Evolutionary conservation across 2,888 invertebrate genomes (phyloP).

Genomic region (Drosophila tripunctata): DNA sequence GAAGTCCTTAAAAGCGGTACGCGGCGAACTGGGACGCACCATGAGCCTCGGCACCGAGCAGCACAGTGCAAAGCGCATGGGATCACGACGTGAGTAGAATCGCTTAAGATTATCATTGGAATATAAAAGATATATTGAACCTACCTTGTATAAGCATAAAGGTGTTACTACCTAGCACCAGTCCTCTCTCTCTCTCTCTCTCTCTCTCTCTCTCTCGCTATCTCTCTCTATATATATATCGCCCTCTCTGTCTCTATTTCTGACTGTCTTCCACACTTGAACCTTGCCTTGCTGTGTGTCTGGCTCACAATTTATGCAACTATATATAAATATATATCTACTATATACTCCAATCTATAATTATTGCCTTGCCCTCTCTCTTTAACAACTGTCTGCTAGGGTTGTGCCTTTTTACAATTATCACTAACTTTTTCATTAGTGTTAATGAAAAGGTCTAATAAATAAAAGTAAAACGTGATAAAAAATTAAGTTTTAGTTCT

Average conservation of each 20-base stretch:
- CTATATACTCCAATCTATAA: neutral
- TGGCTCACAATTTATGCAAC: conserved; percentile 40
- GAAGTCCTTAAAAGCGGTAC: conserved; percentile 91
- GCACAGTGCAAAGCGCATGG: conserved; percentile 83
- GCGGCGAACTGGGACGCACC: conserved; percentile 92
- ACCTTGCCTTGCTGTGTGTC: conserved; percentile 52
- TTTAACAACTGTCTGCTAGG: conserved; percentile 27
- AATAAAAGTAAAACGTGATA: too few species aligned
- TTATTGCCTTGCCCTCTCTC: conserved; percentile 25
- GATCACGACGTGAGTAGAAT: conserved; percentile 89
- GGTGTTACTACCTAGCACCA: neutral
- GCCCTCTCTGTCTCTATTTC: conserved; percentile 19
- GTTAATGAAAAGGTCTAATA: too few species aligned
- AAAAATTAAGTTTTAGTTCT: too few species aligned
- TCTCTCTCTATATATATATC: conserved; percentile 12
- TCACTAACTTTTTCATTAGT: too few species aligned
- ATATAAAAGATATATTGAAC: neutral
- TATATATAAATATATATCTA: neutral
- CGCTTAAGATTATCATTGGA: neutral
- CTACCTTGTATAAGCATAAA: too few species aligned
- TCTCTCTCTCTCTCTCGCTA: conserved; percentile 12
- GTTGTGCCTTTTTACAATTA: too few species aligned
- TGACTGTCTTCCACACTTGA: conserved; percentile 12
- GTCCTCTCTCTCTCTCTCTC: conserved; percentile 1
- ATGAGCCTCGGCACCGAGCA: conserved; percentile 90